Conservation (phyloP, 1,140 invertebrate genomes). For the Mercenaria mercenaria region DNA sequence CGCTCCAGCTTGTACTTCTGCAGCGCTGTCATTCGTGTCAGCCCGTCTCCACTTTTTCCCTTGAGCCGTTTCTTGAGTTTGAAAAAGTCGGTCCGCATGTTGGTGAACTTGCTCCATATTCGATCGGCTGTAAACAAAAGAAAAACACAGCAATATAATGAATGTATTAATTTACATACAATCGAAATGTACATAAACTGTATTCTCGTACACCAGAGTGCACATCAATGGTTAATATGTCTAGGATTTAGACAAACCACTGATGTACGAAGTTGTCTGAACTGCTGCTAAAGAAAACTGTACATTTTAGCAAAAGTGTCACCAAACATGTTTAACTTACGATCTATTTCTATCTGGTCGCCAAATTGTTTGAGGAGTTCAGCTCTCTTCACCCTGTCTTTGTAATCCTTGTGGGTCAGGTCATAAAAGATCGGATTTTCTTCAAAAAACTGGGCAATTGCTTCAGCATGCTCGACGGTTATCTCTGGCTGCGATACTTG, state of each 20-base stretch:
- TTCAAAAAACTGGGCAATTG: constrained; percentile 15
- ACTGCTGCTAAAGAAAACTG: too few species aligned
- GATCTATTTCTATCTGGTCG: constrained; percentile 13
- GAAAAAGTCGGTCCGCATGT: constrained; percentile 17
- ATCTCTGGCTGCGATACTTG: too few species aligned
- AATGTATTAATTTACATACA: neutral
- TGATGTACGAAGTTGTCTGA: too few species aligned
- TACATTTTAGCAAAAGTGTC: too few species aligned
- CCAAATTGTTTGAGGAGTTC: constrained; percentile 33
- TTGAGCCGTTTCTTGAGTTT: constrained; percentile 3
- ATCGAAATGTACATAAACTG: neutral
- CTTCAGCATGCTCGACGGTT: neutral
- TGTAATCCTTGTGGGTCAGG: constrained; percentile 29
- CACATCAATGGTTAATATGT: too few species aligned
- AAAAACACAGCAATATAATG: neutral
- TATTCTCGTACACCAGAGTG: too few species aligned
- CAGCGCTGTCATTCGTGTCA: constrained; percentile 10
- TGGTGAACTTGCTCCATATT: constrained; percentile 3
- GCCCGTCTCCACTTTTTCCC: constrained; percentile 9
- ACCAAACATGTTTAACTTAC: constrained; percentile 2
- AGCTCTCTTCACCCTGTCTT: constrained; percentile 25
- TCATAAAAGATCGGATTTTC: constrained; percentile 13
- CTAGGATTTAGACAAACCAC: too few species aligned
- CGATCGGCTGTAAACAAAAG: constrained; percentile 5
- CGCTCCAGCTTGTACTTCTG: constrained; percentile 3